Evolutionary conservation across 2,113 vertebrate species (phyloP).

Genomic region (Myxocyprinus asiaticus): DNA sequence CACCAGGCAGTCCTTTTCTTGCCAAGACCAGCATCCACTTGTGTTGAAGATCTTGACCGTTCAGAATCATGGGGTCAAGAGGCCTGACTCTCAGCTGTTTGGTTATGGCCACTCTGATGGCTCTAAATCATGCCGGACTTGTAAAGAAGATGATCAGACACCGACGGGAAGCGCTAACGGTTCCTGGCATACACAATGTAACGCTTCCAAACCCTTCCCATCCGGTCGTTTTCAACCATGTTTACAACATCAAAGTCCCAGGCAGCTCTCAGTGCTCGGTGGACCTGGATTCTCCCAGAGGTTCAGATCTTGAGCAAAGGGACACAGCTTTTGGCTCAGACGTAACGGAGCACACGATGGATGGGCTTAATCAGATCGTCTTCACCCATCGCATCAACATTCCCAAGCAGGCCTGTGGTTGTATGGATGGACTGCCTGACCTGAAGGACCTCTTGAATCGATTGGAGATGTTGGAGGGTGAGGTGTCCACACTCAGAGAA

Average conservation of each 20-base stretch:
- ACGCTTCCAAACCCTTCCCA: conserved; percentile 77
- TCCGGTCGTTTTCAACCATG: conserved; percentile 90
- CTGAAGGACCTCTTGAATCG: conserved; percentile 88
- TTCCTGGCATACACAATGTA: conserved; percentile 69
- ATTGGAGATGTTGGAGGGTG: conserved; percentile 88
- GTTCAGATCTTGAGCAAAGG: conserved; percentile 63
- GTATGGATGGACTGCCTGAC: conserved; percentile 75
- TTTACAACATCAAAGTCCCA: conserved; percentile 93
- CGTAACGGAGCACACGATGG: conserved; percentile 77
- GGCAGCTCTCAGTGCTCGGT: conserved; percentile 83
- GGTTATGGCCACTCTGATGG: conserved; percentile 70
- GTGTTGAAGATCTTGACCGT: too few relatives aligned
- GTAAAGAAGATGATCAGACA: conserved; percentile 84
- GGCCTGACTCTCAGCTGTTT: conserved; percentile 68
- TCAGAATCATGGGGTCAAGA: conserved; percentile 75
- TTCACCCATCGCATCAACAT: conserved; percentile 97
- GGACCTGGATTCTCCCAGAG: conserved; percentile 79
- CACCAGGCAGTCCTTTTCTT: too few relatives aligned
- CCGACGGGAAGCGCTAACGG: conserved; percentile 64
- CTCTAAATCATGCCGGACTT: conserved; percentile 74
- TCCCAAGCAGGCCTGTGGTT: conserved; percentile 86
- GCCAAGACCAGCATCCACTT: too few relatives aligned
- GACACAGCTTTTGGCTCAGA: conserved; percentile 62
- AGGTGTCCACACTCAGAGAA: conserved; percentile 86
- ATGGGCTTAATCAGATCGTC: conserved; percentile 89